A percentile compares a stretch with the other conserved stretches of the same genome.
phyloP scores from a whole-genome alignment of 2,113 vertebrate genomes.

The Electrona antarctica region DNA sequence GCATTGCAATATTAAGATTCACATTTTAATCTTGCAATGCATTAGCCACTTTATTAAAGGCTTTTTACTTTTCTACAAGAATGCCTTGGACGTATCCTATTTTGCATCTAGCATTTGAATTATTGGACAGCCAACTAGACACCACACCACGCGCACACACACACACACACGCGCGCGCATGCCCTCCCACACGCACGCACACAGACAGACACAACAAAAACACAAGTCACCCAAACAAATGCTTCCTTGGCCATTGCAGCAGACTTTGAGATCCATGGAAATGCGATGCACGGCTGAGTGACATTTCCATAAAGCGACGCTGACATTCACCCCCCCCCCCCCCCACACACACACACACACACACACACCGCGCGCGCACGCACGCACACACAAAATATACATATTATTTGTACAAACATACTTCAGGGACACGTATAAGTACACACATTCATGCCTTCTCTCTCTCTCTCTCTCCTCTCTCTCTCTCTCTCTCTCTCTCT shows the following conservation, averaged over 20 bases:
- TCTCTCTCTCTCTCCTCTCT: no score
- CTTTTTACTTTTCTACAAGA: no score
- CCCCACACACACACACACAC: slow-evolving; percentile 2
- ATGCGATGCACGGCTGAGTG: slow-evolving; percentile 2
- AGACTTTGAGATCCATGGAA: slow-evolving; percentile 21
- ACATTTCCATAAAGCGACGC: slow-evolving; percentile 26
- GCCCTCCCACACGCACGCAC: not conserved
- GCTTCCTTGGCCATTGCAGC: not conserved
- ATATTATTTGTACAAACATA: no score
- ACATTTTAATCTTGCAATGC: no score
- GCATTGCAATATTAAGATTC: no score
- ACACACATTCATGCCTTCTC: no score
- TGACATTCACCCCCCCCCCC: slow-evolving; percentile 13
- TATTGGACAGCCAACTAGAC: not conserved
- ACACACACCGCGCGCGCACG: slow-evolving; percentile 11
- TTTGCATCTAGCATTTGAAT: no score
- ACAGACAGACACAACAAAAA: not conserved
- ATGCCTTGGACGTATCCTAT: no score
- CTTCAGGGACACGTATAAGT: no score
- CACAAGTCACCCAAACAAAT: not conserved
- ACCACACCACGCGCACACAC: not conserved
- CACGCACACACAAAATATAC: not conserved
- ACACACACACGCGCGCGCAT: not conserved
- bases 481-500: not conserved
- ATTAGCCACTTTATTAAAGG: no score